Conservation (phyloP, 2,797 vertebrate genomes). For the Eulemur rubriventer region DNA sequence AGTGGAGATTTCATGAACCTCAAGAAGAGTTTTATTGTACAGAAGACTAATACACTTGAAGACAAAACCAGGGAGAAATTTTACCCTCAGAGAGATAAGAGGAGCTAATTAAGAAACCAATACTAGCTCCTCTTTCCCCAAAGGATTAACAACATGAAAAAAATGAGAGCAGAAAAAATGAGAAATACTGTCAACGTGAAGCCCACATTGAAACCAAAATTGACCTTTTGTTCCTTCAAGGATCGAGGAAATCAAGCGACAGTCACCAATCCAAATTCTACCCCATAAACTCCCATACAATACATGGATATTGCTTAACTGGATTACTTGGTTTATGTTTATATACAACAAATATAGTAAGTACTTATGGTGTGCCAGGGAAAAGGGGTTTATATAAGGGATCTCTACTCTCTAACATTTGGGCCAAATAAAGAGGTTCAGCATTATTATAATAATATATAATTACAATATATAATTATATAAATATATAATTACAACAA, state of each 20-base stretch:
- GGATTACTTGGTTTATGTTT: not conserved
- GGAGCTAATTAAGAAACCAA: not conserved
- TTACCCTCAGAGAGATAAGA: not conserved
- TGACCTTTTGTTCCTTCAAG: not conserved
- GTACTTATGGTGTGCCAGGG: not conserved
- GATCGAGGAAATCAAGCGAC: not conserved
- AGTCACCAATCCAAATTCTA: not conserved
- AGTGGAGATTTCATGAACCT: not conserved
- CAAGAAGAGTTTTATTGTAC: not conserved
- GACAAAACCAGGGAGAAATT: not conserved
- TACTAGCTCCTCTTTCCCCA: not conserved
- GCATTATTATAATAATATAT: not conserved
- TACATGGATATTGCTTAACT: not conserved
- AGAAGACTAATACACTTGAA: not conserved
- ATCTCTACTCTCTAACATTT: not conserved
- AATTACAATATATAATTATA: no score
- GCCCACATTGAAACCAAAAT: not conserved
- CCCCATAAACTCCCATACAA: not conserved
- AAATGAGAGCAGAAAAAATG: not conserved
- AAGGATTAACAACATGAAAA: not conserved
- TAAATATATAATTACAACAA: no score
- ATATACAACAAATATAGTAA: not conserved
- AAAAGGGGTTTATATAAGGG: not conserved
- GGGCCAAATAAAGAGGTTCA: not conserved
- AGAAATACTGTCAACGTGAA: not conserved